Evolutionary conservation across 2,113 vertebrate species (phyloP), one percentile per base, ranked within the genome.

Genomic region (Thamnophis sirtalis): DNA sequence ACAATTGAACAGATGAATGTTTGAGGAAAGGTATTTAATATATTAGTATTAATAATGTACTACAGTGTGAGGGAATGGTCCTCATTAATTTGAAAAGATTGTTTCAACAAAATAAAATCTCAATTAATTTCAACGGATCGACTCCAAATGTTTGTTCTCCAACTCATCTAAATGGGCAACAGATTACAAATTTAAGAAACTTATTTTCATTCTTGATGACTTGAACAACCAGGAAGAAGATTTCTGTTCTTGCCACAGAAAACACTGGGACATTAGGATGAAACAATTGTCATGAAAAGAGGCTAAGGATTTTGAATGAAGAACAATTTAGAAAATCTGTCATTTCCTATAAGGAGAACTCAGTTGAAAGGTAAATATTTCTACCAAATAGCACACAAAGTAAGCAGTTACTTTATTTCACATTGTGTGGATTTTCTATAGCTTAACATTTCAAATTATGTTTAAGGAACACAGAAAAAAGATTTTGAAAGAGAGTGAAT

Each of bases 301-400:
- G 33, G 15, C 33, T 4, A 87, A 68, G 92, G 54, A 50, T n/a
- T 22, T 87, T 73, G 88, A 95, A 84, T 84, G 28, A 90, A 80
- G 87, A 92, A 58, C 91, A 88, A 94, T 95, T 96, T 92, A 55
- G 63, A 94, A 86, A 17, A 94, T 88, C 91, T 95, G 94, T 93
- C 93, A 92, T 92, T 94, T 95, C 90, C 86, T 93, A 93, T 90
- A 85, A 94, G 90, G 87, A 93, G 89, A 95, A 73, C 89, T 94
- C 92, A 95, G 93, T 87, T 94, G 90, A 88, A 93, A 96, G 93
- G 50, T 60, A 94, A 90, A 96, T 51, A 68, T 93, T 92, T 56
- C 90, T 87, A 88, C 94, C 92, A 93, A 93, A 89, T 13, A 49
- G 68, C 94, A 95, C 95, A 95, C 73, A 91, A 91, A 93, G 88